Conservation (phyloP, 1,140 invertebrate species). For the Portunus trituberculatus region DNA sequence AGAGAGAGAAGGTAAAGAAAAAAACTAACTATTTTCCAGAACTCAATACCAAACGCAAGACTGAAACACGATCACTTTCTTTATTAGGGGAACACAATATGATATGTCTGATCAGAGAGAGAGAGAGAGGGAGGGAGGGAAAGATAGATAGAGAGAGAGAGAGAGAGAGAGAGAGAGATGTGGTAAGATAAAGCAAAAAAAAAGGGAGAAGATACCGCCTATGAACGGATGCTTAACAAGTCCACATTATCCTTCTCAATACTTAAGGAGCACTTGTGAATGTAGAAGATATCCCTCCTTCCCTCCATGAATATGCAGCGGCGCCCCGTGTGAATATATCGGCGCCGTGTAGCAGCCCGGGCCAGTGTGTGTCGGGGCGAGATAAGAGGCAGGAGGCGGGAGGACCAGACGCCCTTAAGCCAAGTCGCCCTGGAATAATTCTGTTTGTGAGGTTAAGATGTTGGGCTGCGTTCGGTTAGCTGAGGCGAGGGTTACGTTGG, state of each 20-base stretch:
- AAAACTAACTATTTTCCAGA: too few relatives aligned
- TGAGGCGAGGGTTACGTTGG: background rate
- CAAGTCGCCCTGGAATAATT: background rate
- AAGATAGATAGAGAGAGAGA: background rate
- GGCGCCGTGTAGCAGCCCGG: background rate
- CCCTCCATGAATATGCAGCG: constrained; percentile 35
- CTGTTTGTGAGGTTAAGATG: constrained; percentile 12
- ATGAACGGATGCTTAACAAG: background rate
- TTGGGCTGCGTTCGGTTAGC: background rate
- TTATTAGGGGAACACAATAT: too few relatives aligned
- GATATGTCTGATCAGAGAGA: background rate
- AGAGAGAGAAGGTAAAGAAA: too few relatives aligned
- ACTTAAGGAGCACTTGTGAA: constrained; percentile 25
- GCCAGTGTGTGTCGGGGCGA: background rate
- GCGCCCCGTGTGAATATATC: background rate
- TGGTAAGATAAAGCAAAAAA: background rate
- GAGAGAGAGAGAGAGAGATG: background rate
- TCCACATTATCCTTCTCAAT: background rate
- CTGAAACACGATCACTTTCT: too few relatives aligned
- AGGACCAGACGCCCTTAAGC: background rate
- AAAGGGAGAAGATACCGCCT: background rate
- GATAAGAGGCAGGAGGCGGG: constrained; percentile 16
- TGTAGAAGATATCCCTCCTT: background rate
- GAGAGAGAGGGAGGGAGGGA: constrained; percentile 19
- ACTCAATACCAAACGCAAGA: too few relatives aligned